Conservation (phyloP, 2,888 invertebrate genomes). For the Schizaphis graminum region DNA sequence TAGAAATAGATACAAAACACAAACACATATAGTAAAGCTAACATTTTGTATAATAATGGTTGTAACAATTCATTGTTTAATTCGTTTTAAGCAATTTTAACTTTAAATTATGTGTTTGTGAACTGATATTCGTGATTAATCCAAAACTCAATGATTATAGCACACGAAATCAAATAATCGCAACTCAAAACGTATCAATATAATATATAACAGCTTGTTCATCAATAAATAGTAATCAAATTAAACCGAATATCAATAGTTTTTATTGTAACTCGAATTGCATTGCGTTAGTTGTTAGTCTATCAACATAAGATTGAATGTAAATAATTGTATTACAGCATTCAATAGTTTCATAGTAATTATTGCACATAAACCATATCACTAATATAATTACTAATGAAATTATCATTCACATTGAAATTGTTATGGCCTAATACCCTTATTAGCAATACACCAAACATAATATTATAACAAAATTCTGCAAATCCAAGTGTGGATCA, state of each 20-base stretch:
- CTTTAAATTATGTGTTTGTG: neutral
- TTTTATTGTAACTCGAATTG: neutral
- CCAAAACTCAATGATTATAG: neutral
- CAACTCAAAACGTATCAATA: neutral
- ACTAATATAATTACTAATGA: neutral
- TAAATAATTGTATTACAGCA: neutral
- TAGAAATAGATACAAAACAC: slow-evolving; percentile 17
- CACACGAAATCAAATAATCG: neutral
- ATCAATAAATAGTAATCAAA: neutral
- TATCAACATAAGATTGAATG: neutral
- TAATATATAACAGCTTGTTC: neutral
- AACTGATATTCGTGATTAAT: neutral
- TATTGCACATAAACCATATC: neutral
- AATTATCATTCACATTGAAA: neutral
- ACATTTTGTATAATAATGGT: neutral
- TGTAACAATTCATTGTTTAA: neutral
- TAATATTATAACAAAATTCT: neutral
- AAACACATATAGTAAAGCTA: neutral
- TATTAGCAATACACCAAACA: neutral
- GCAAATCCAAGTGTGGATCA: neutral
- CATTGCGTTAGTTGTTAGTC: neutral
- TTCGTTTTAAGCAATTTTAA: neutral
- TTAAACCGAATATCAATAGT: neutral
- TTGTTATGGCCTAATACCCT: neutral
- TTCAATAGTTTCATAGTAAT: neutral